Evolutionary conservation across 2,113 vertebrate species (phyloP), one percentile per base, ranked within the genome.

Genomic region (Chitala chitala): DNA sequence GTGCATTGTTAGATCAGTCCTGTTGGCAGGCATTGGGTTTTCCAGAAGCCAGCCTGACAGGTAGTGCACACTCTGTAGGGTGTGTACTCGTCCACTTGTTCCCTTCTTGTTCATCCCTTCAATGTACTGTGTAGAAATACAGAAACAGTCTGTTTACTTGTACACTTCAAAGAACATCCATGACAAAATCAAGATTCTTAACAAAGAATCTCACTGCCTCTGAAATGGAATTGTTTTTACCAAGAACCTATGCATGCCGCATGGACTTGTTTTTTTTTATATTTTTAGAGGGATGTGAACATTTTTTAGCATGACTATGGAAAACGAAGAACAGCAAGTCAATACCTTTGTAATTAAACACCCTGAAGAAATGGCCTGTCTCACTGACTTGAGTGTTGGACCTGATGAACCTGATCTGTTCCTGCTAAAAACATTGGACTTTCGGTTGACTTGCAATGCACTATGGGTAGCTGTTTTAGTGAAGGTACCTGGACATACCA

Each of bases 211-310:
- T 26, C 20, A 50, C 44, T 38, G 5, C 44, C 31, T 73, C 24
- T 61, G 33, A 38, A 72, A 50, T n/a, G 50, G 26, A 24, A 76
- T 61, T 76, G 75, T 79, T 46, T 73, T 82, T 80, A 80, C 77
- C 65, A 8, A 78, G 69, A 81, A 88, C 87, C 87, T 89, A 88
- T 89, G 91, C 91, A 91, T 91, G 91, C 86, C 88, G 85, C 86
- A 87, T 85, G 85, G 82, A 91, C 78, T 78, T 81, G n/a, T n/a
- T n/a, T n/a, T 79, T 76, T 73, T 74, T 74, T 75, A 83, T 87
- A 86, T 84, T 84, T 71, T 69, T 81, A 83, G 79, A 76, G 26
- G 79, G 79, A 65, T 13, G 33, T 51, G 24, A 46, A 86, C 76
- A 85, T 86, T 85, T 38, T 73, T 78, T 72, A 79, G 81, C 81